Base-by-base conservation (phyloP, 2,797 vertebrate species). In the Channallabes apus region DNA sequence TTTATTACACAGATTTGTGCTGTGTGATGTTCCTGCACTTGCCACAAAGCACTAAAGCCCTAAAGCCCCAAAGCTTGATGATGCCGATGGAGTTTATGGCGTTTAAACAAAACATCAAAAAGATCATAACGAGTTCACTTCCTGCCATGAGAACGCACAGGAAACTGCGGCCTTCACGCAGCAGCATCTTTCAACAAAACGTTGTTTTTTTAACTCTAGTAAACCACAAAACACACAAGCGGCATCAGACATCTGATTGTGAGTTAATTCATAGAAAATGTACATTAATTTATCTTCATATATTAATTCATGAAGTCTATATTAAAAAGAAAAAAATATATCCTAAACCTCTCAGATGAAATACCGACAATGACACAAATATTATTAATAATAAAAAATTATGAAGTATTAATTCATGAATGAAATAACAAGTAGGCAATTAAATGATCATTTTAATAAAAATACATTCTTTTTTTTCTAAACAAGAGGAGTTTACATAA, bases 61-160 rank as follows among this genome's bases (percentile, higher is more conserved):
- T 61, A 38, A 78, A 78, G 75, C 56, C 56, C 27, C 56, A 32
- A 32, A 76, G 27, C 27, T 27, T 32, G 17, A 32, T 6, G 9
- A 61, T 64, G 62, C 64, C 62, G 64, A 68, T 38, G 79, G 83
- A 76, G 46, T 62, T 51, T 41, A 27, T 15, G 82, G 65, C 84
- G 72, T 86, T 88, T 62, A 85, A 84, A 85, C 87, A 87, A 88
- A 84, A 41, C 82, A 87, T 84, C 87, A 83, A 87, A 88, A 90
- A 61, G 67, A 46, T 77, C 35, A 80, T 68, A 88, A 75, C 85
- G 82, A 27, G 58, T 38, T 78, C 65, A 65, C 79, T 87, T 88
- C 88, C 89, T 90, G 87, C 77, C 59, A 6, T 5, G 77, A 65
- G 78, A 32, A 83, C 46, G 46, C 80, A 59, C 61, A 83, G 64